phyloP scores from a whole-genome alignment of 2,113 vertebrate genomes.

The Narcine bancroftii region DNA sequence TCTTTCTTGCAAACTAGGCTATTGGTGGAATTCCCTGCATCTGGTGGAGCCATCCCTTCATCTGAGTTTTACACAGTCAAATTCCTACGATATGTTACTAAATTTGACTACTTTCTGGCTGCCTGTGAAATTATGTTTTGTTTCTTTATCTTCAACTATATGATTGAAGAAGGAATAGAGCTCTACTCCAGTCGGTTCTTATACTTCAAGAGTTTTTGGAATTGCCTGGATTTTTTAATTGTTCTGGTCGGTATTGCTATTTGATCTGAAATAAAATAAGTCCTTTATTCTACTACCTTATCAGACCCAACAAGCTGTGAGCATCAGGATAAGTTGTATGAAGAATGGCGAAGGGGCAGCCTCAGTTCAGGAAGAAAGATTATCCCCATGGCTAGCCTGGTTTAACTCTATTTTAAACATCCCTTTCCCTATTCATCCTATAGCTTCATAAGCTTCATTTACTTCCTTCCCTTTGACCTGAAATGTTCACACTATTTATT shows the following conservation, averaged over 20 bases:
- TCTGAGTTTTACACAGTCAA: conserved; percentile 50
- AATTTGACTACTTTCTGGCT: conserved; percentile 52
- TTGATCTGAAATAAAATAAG: background rate
- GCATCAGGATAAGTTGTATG: too few species aligned
- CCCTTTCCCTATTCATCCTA: too few species aligned
- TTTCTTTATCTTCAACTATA: conserved; percentile 48
- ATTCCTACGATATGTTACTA: conserved; percentile 47
- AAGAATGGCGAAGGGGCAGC: too few species aligned
- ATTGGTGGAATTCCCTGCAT: conserved; percentile 57
- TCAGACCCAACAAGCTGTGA: background rate
- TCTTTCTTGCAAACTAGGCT: conserved; percentile 47
- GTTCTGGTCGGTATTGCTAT: conserved; percentile 46
- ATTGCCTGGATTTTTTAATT: conserved; percentile 53
- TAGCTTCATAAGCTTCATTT: too few species aligned
- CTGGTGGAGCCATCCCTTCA: conserved; percentile 49
- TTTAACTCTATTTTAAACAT: too few species aligned
- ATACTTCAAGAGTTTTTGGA: conserved; percentile 53
- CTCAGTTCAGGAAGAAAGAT: too few species aligned
- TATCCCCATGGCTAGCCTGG: too few species aligned
- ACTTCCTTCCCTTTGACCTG: too few species aligned
- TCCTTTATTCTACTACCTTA: background rate
- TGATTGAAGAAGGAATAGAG: conserved; percentile 47
- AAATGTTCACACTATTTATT: too few species aligned
- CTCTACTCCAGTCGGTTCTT: conserved; percentile 44
- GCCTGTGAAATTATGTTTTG: conserved; percentile 53